Evolutionary conservation across 2,888 invertebrate genomes (phyloP).

Genomic region (Lampropteryx suffumata): DNA sequence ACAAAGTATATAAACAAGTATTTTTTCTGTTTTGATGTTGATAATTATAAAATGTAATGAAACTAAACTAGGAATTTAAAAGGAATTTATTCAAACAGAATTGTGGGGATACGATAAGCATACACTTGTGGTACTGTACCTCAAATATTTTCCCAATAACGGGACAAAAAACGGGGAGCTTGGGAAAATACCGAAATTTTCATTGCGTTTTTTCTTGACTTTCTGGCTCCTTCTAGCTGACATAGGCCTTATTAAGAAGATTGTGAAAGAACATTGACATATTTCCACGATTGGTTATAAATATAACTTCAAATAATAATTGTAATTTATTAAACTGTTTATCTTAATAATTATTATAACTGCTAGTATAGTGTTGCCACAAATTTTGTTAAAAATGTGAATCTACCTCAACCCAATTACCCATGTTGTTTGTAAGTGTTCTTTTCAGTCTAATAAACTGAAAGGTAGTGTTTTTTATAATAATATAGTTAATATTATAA

Average conservation of each 20-base stretch:
- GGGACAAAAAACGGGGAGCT: too few relatives aligned
- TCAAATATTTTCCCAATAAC: too few relatives aligned
- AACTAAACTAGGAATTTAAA: conserved; percentile 20
- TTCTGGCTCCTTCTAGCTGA: too few relatives aligned
- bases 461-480: conserved; percentile 68
- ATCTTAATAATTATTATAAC: conserved; percentile 11
- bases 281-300: conserved; percentile 22
- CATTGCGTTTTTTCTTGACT: too few relatives aligned
- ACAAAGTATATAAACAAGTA: too few relatives aligned
- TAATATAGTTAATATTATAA: conserved; percentile 68
- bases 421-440: conserved; percentile 79
- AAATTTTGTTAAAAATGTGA: conserved; percentile 62
- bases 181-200: too few relatives aligned
- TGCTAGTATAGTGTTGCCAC: conserved; percentile 43
- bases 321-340: conserved; percentile 11
- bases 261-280: not conserved
- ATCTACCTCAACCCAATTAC: conserved; percentile 82
- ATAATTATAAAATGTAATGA: not conserved
- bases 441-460: conserved; percentile 77
- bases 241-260: too few relatives aligned
- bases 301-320: conserved; percentile 18
- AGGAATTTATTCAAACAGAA: conserved; percentile 42
- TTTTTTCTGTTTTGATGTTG: too few relatives aligned
- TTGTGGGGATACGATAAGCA: conserved; percentile 49
- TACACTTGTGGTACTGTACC: not conserved